Conservation (phyloP, 2,797 vertebrate species). For the Crocidura indochinensis region DNA sequence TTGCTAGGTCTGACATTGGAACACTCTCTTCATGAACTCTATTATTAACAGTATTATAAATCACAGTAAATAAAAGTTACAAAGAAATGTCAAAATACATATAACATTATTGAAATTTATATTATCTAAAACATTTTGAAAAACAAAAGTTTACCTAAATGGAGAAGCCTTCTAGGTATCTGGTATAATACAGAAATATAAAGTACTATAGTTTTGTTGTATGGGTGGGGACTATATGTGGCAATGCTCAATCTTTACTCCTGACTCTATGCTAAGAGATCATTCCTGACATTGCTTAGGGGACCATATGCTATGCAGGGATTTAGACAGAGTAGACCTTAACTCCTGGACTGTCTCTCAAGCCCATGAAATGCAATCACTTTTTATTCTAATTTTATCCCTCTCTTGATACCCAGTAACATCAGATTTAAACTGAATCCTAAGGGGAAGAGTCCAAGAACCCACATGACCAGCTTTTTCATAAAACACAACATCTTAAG, state of each 20-base stretch:
- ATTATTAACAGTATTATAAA: too few species aligned
- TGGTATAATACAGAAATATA: not conserved
- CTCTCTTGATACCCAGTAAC: not conserved
- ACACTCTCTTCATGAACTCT: too few species aligned
- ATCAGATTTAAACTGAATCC: not conserved
- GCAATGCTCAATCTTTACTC: too few species aligned
- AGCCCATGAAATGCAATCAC: too few species aligned
- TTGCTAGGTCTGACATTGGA: too few species aligned
- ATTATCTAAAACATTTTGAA: not conserved
- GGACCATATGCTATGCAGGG: too few species aligned
- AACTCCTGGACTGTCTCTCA: too few species aligned
- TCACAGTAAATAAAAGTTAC: too few species aligned
- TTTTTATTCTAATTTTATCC: not conserved
- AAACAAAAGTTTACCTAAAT: not conserved
- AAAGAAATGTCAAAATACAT: not conserved
- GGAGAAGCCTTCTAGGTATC: not conserved
- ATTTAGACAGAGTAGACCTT: too few species aligned
- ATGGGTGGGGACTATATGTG: not conserved
- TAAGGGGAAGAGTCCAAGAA: not conserved
- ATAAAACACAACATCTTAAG: not conserved
- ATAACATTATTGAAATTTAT: not conserved
- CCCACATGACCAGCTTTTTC: not conserved
- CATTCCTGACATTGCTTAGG: too few species aligned
- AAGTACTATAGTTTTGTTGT: not conserved
- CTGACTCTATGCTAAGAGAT: too few species aligned